Conservation (phyloP, 1,140 invertebrate species). For the Patella vulgata region DNA sequence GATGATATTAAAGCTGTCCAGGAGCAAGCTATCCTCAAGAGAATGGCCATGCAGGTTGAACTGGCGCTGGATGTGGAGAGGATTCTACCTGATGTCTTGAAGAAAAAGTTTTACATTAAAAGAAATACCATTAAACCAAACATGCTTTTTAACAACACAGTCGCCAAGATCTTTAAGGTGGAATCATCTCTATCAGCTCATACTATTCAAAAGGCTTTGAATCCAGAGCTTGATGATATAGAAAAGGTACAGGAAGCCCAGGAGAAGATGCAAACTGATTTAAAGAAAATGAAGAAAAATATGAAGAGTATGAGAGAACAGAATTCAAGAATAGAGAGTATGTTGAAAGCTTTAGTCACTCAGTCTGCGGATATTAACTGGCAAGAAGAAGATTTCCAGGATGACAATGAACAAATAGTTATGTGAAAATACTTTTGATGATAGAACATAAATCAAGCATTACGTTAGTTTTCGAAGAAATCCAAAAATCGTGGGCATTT, state of each 20-base stretch:
- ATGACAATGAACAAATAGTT: slow-evolving; percentile 31
- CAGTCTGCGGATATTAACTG: slow-evolving; percentile 37
- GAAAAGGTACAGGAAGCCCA: slow-evolving; percentile 54
- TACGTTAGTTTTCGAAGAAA: too few relatives aligned
- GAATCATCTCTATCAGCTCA: slow-evolving; percentile 40
- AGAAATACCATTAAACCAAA: slow-evolving; percentile 65
- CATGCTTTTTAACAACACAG: slow-evolving; percentile 31
- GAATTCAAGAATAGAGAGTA: slow-evolving; percentile 44
- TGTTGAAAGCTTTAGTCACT: slow-evolving; percentile 49
- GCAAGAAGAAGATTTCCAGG: slow-evolving; percentile 54
- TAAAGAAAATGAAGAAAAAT: slow-evolving; percentile 47
- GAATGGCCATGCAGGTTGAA: slow-evolving; percentile 70
- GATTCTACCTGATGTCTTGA: slow-evolving; percentile 64
- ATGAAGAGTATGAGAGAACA: slow-evolving; percentile 45
- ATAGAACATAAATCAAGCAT: too few relatives aligned
- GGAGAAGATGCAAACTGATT: slow-evolving; percentile 49
- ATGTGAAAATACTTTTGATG: too few relatives aligned
- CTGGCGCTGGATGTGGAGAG: slow-evolving; percentile 68
- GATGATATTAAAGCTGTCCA: slow-evolving; percentile 69
- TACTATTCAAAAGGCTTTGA: slow-evolving; percentile 52
- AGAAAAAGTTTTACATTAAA: slow-evolving; percentile 58
- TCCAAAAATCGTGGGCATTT: too few relatives aligned
- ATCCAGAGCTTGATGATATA: slow-evolving; percentile 63
- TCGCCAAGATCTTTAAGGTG: slow-evolving; percentile 29
- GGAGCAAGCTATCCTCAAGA: slow-evolving; percentile 69